Base-by-base conservation (phyloP, 2,888 invertebrate genomes). In the Graphium colonna region DNA sequence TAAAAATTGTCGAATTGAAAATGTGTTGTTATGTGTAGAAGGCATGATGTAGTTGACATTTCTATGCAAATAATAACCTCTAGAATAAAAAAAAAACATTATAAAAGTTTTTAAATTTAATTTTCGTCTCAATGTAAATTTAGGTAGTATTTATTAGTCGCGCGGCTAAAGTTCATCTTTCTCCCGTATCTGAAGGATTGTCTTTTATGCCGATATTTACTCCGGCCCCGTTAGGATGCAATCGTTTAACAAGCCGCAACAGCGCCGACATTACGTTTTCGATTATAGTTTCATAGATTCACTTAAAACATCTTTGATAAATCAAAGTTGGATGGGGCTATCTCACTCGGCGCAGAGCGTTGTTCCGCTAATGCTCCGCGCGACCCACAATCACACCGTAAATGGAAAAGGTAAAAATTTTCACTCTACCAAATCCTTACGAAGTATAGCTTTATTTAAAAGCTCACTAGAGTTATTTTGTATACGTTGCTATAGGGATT, bases 351-450 rank as follows among this genome's bases (percentile, higher is more conserved):
- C 60, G 63, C 63, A 60, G 64, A 67, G 69, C 72, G 68, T 71
- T 75, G 76, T 77, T 79, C 71, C 66, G 65, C 75, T 72, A 73
- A 78, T 79, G 77, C 77, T 48, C 39, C 57, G 39, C 43, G 7
- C 13, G 13, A 33, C 41, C 50, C 39, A 39, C 52, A 52, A 17
- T 73, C 51, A 78, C 75, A 80, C 73, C 65, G 70, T 38, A 15
- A 15, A 15, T 10, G 15, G 40, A 41, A 26, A 5, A 5, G 26
- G 26, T 26, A 5, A 26, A 3, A n/a, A 26, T 26, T 26, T 26
- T 26, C 26, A 10, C 7, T 44, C n/a, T n/a, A n/a, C n/a, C n/a
- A n/a, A n/a, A n/a, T n/a, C n/a, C n/a, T n/a, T n/a, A n/a, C n/a
- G n/a, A n/a, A n/a, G n/a, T n/a, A n/a, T n/a, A n/a, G n/a, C n/a